A percentile compares a stretch with the other conserved stretches of the same genome.
Conservation (phyloP, 2,113 vertebrate species). For the Pluvialis apricaria region DNA sequence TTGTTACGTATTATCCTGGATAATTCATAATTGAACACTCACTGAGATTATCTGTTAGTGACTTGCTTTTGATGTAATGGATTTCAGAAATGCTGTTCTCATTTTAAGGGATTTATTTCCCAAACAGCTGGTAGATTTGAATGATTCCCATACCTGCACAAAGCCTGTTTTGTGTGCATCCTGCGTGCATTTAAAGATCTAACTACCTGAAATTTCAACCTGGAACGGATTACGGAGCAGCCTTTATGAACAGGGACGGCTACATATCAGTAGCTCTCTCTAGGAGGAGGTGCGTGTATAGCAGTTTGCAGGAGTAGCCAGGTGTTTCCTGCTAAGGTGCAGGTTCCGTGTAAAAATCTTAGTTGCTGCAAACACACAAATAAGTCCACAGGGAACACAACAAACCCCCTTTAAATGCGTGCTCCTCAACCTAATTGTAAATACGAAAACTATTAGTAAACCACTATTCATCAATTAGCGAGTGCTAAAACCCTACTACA, state of each 20-base stretch:
- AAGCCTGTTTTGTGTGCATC: no score
- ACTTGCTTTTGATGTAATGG: not conserved
- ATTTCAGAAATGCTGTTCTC: not conserved
- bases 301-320: not conserved
- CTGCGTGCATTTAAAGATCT: not conserved
- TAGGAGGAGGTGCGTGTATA: fast-evolving
- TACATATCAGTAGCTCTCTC: not conserved
- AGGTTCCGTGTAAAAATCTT: not conserved
- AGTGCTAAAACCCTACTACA: not conserved
- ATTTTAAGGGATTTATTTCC: conserved; percentile 11
- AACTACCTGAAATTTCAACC: not conserved
- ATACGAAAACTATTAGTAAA: not conserved
- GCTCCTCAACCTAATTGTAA: not conserved
- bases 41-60: conserved; percentile 21
- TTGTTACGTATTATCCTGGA: not conserved
- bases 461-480: not conserved
- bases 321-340: not conserved
- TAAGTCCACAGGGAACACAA: not conserved
- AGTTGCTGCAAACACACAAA: not conserved
- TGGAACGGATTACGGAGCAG: not conserved
- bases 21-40: conserved; percentile 23
- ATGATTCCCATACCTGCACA: not conserved
- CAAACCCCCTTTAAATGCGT: not conserved
- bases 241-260: not conserved
- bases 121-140: not conserved